Evolutionary conservation across 2,888 invertebrate species (phyloP).

Genomic region (Chromoteleia sp.): DNA sequence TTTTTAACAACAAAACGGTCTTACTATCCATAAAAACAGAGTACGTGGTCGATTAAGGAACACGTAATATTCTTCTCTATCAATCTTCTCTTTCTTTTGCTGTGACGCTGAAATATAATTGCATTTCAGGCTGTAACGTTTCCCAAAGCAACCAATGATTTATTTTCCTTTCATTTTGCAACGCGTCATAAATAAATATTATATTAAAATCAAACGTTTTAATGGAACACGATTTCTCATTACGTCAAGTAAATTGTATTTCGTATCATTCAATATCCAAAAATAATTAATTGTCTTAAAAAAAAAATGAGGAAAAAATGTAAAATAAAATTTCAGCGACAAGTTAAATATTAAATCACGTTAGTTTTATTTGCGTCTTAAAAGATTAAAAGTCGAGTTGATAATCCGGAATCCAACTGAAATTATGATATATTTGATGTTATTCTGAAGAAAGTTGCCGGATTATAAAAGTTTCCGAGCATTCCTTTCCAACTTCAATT

Average conservation of each 20-base stretch:
- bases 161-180: slow-evolving; percentile 45
- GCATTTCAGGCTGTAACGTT: slow-evolving; percentile 49
- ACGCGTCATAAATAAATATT: slow-evolving; percentile 41
- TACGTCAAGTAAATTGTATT: slow-evolving; percentile 29
- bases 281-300: slow-evolving; percentile 6
- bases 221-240: slow-evolving; percentile 22
- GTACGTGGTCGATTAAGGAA: slow-evolving; percentile 61
- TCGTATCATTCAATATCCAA: slow-evolving; percentile 4
- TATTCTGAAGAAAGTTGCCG: slow-evolving; percentile 31
- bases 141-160: slow-evolving; percentile 42
- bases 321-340: background rate
- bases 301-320: background rate
- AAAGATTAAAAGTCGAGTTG: slow-evolving; percentile 24
- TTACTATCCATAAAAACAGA: slow-evolving; percentile 44
- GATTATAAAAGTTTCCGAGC: slow-evolving; percentile 11
- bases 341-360: slow-evolving; percentile 17
- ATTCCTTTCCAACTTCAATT: slow-evolving; percentile 27
- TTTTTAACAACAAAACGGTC: slow-evolving; percentile 34
- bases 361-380: slow-evolving; percentile 11
- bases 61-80: slow-evolving; percentile 63
- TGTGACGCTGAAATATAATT: slow-evolving; percentile 61
- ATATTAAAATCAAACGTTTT: slow-evolving; percentile 51
- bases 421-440: slow-evolving; percentile 32
- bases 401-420: slow-evolving; percentile 17
- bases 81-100: slow-evolving; percentile 55